Conservation (phyloP, 2,797 vertebrate species). For the Amblyopsis hoosieri region DNA sequence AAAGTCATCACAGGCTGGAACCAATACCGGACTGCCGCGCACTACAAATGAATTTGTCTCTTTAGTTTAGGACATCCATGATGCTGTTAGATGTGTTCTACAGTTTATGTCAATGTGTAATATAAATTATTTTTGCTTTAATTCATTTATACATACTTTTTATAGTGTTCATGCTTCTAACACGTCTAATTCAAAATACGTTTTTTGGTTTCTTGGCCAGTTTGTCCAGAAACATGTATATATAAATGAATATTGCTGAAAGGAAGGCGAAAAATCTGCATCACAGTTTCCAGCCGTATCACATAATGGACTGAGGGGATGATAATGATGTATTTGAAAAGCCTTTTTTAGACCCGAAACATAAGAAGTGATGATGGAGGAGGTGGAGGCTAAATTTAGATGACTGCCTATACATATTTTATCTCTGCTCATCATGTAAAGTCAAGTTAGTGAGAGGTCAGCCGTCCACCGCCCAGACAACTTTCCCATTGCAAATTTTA, state of each 20-base stretch:
- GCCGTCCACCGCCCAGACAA: constrained; percentile 47
- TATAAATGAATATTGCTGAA: not conserved
- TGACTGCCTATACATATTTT: constrained; percentile 72
- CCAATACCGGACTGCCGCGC: constrained; percentile 42
- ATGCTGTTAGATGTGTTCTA: not conserved
- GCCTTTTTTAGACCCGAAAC: constrained; percentile 57
- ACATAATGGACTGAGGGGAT: constrained; percentile 32
- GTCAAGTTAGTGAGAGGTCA: constrained; percentile 56
- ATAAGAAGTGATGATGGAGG: constrained; percentile 73
- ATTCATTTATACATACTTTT: too few relatives aligned
- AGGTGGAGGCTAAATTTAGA: constrained; percentile 68
- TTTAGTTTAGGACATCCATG: constrained; percentile 49
- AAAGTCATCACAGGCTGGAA: constrained; percentile 74
- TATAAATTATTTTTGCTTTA: not conserved
- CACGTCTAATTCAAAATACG: not conserved
- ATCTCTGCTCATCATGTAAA: constrained; percentile 61
- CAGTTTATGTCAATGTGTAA: not conserved
- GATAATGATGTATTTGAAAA: constrained; percentile 33
- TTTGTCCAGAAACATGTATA: constrained; percentile 7
- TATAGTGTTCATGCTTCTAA: not conserved
- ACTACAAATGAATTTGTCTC: constrained; percentile 52
- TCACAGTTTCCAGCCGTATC: constrained; percentile 3
- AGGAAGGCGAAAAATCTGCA: constrained; percentile 3
- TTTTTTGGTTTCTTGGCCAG: not conserved
- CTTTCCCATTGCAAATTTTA: constrained; percentile 23